Evolutionary conservation across 2,888 invertebrate genomes (phyloP).

Genomic region (Cryptus armator): DNA sequence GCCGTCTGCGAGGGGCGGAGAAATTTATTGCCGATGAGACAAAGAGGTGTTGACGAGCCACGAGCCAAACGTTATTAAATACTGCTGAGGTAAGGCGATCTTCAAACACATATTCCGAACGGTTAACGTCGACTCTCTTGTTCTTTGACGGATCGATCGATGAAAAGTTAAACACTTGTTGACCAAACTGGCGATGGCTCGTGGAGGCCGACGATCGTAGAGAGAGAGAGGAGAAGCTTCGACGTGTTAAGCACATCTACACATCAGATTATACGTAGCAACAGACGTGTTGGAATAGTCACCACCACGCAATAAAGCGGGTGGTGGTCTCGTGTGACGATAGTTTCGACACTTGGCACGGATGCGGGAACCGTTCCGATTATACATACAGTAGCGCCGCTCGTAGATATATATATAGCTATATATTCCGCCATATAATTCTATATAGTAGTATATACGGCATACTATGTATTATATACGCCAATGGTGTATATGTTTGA

Average conservation of each 20-base stretch:
- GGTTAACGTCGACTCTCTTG: slow-evolving; percentile 8
- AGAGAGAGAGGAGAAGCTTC: not conserved
- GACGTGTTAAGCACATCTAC: not conserved
- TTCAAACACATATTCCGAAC: not conserved
- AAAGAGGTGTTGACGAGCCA: slow-evolving; percentile 42
- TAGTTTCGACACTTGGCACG: slow-evolving; percentile 55
- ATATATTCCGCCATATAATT: no score
- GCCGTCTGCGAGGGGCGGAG: not conserved
- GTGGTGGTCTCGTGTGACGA: slow-evolving; percentile 40
- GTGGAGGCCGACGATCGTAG: slow-evolving; percentile 34
- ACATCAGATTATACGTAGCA: not conserved
- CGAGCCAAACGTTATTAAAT: slow-evolving; percentile 59
- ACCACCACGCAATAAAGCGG: not conserved
- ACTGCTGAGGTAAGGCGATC: slow-evolving; percentile 59
- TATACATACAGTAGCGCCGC: not conserved
- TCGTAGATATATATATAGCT: not conserved
- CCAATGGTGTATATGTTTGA: not conserved
- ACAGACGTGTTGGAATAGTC: not conserved
- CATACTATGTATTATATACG: not conserved
- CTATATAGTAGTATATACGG: not conserved
- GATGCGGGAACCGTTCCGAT: slow-evolving; percentile 46
- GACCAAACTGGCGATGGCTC: slow-evolving; percentile 61
- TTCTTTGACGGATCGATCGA: slow-evolving; percentile 64
- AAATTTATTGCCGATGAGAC: slow-evolving; percentile 9
- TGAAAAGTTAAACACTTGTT: slow-evolving; percentile 73